Evolutionary conservation across 2,113 vertebrate species (phyloP), one percentile per base, ranked within the genome.

Genomic region (Pterocles burchelli): DNA sequence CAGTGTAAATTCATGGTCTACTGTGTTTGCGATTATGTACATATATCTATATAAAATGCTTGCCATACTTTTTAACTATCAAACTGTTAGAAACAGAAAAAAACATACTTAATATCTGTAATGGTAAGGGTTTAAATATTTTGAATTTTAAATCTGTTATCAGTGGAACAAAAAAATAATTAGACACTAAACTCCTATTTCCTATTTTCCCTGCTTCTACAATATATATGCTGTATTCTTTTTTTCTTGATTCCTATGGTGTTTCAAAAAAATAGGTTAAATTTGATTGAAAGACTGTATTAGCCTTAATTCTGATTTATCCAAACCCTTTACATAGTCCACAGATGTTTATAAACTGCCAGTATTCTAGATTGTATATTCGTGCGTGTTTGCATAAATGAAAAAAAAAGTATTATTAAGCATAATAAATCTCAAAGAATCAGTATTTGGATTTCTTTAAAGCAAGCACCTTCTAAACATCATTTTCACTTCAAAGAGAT

Each of bases 401-500:
- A 62, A 72, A 92, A 85, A 46, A 58, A 51, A 88, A 71, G 2
- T 51, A 38, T 74, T 71, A 66, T 51, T 66, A 87, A 45, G 18
- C 22, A 51, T 43, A 74, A 71, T 59, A 85, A 43, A 81, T 38
- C 34, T 84, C 36, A 74, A 57, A 65, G 13, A 48, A 2, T 31
- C 18, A 38, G 17, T 52, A 66, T 82, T 75, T 75, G 9, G 34
- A 43, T 68, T 91, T 78, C 25, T 83, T 83, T 83, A 62, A 88
- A 70, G 7, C 25, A 75, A 78, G 18, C 5, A 63, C 29, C 25
- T 82, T 74, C 20, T 48, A 92, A 89, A 48, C 12, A 68, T 63
- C 6, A 71, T 95, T 95, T 91, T 89, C 26, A 68, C 29, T 85
- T 86, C 70, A 89, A 87, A 81, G 29, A 78, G 21, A 65, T 57